Percentiles rank a stretch among this genome's conserved stretches.
Evolutionary conservation across 2,888 invertebrate genomes (phyloP).

Genomic region (Clistopyga incitator): DNA sequence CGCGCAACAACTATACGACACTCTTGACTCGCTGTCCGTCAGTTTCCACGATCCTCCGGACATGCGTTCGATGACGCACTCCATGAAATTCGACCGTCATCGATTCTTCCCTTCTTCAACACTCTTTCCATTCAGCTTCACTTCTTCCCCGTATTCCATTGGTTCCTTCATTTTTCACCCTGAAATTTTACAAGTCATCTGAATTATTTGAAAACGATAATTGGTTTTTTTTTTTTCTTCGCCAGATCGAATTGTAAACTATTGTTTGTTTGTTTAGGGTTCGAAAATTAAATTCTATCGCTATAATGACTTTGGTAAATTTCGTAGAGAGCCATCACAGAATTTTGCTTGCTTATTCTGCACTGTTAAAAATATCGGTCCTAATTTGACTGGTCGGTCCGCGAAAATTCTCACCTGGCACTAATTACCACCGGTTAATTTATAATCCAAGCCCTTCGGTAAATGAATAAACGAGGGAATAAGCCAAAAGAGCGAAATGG

Average conservation of each 20-base stretch:
- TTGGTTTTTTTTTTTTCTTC: not conserved
- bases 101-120: not conserved
- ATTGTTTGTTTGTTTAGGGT: too few species aligned
- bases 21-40: constrained; percentile 23
- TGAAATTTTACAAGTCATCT: too few species aligned
- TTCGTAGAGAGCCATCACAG: too few species aligned
- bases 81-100: not conserved
- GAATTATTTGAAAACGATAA: too few species aligned
- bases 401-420: not conserved
- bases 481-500: constrained; percentile 2
- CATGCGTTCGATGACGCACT: not conserved
- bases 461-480: constrained; percentile 12
- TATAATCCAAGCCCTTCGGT: not conserved
- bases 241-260: too few species aligned
- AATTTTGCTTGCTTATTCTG: too few species aligned
- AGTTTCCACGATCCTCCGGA: constrained; percentile 17
- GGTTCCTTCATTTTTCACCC: too few species aligned
- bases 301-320: too few species aligned
- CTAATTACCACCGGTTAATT: not conserved
- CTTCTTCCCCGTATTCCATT: too few species aligned
- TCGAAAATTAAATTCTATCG: too few species aligned
- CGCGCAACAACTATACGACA: constrained; percentile 43
- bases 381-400: not conserved
- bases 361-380: too few species aligned
- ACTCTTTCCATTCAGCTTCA: not conserved